Evolutionary conservation across 2,888 invertebrate species (phyloP).

Genomic region (Chrysomela aeneicollis): DNA sequence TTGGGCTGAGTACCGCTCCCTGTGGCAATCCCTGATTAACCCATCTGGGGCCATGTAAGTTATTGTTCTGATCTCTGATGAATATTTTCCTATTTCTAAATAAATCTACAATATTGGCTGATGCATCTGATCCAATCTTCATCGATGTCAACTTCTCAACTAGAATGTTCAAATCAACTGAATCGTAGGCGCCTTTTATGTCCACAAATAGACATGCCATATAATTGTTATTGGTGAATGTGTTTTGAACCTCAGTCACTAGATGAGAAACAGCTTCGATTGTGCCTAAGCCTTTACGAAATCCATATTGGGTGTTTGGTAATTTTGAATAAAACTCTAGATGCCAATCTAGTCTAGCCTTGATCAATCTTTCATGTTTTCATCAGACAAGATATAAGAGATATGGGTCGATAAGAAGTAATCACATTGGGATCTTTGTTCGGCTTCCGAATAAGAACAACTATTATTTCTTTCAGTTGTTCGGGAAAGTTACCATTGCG

Average conservation of each 20-base stretch:
- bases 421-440: background rate
- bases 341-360: constrained; percentile 1
- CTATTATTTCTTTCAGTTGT: background rate
- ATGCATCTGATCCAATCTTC: background rate
- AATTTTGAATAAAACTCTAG: background rate
- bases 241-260: background rate
- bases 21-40: background rate
- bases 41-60: constrained; percentile 4
- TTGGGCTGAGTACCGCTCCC: background rate
- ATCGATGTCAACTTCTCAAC: background rate
- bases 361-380: background rate
- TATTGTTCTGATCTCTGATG: background rate
- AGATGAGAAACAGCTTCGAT: background rate
- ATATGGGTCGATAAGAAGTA: background rate
- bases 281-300: too few species aligned
- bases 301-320: background rate
- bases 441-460: background rate
- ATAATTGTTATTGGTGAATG: background rate
- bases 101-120: background rate
- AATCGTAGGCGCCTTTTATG: background rate
- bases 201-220: background rate
- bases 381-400: background rate
- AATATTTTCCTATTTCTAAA: background rate
- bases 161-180: background rate
- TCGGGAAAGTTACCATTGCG: too few species aligned